A percentile compares a stretch with the other conserved stretches of the same genome.
phyloP scores from a whole-genome alignment of 2,888 invertebrate species.

The Mamestra brassicae region DNA sequence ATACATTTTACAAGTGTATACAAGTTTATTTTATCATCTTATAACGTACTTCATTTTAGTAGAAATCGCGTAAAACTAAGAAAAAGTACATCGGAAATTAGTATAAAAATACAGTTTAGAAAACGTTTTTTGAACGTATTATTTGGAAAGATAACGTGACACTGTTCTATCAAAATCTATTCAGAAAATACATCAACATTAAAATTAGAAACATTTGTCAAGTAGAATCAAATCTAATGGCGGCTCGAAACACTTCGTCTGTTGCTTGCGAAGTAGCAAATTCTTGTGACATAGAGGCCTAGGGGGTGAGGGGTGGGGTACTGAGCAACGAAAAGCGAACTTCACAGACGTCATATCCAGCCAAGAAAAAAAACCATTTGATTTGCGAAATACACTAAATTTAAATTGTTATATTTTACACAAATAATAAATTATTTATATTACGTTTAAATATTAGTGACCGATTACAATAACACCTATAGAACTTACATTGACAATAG shows the following conservation, averaged over 20 bases:
- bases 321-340: neutral
- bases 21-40: conserved; percentile 86
- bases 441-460: conserved; percentile 43
- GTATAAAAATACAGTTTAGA: conserved; percentile 89
- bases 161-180: conserved; percentile 3
- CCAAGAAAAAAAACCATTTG: neutral
- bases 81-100: conserved; percentile 85
- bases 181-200: conserved; percentile 31
- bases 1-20: conserved; percentile 83
- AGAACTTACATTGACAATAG: conserved; percentile 50
- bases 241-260: neutral
- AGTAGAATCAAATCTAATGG: neutral
- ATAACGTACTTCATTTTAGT: conserved; percentile 82
- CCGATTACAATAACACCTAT: conserved; percentile 26
- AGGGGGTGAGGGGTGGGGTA: neutral
- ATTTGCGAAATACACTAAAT: neutral
- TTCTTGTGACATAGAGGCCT: neutral
- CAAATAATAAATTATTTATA: conserved; percentile 42
- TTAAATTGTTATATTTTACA: conserved; percentile 18
- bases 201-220: neutral
- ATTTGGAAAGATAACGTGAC: conserved; percentile 65
- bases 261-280: neutral
- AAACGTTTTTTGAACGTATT: conserved; percentile 69
- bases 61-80: conserved; percentile 84
- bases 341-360: neutral